Evolutionary conservation across 2,888 invertebrate species (phyloP), one percentile per base, ranked within the genome.

Genomic region (Cartodere bifasciata): DNA sequence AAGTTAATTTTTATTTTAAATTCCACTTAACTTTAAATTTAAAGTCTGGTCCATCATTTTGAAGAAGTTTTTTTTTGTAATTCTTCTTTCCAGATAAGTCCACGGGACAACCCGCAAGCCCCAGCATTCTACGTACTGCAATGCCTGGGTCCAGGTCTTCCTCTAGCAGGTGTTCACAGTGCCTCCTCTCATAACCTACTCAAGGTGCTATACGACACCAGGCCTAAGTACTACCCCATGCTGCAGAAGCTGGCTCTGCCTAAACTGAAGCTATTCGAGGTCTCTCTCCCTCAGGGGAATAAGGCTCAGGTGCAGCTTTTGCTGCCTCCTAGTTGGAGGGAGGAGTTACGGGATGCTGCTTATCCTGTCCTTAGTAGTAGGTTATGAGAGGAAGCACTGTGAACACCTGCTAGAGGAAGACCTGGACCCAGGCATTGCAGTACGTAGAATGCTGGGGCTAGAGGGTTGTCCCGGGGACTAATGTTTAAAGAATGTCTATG

Each of bases 381-480:
- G 55, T 78, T 78, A 62, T 85, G 83, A 27, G 75, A 76, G 47
- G 68, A 68, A 48, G 76, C 74, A 43, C 75, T 72, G 58, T 86
- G 85, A 43, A 84, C 71, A 13, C 74, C 84, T 25, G 83, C 83
- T 46, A 85, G 68, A 37, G 92, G 91, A 41, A 90, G 72, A 37
- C 85, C 86, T 23, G 90, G 91, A n/a, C 92, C 92, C 48, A 82
- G 78, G 60, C 94, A 94, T 53, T 84, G 77, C 45, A 91, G 69
- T 44, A 87, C 86, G 58, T 86, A 88, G 54, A 46, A 59, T 14
- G 53, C 45, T 27, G 52, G 48, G 32, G 47, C 52, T 13, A 43
- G 41, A 14, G 42, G 36, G 22, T 48, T 47, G 29, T 46, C 43
- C 32, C 46, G 50, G 22, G 59, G 59, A 46, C 55, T 59, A n/a